Percentiles rank a stretch among this genome's conserved stretches.
Conservation (phyloP, 2,888 invertebrate species). For the Cataglyphis cursor region DNA sequence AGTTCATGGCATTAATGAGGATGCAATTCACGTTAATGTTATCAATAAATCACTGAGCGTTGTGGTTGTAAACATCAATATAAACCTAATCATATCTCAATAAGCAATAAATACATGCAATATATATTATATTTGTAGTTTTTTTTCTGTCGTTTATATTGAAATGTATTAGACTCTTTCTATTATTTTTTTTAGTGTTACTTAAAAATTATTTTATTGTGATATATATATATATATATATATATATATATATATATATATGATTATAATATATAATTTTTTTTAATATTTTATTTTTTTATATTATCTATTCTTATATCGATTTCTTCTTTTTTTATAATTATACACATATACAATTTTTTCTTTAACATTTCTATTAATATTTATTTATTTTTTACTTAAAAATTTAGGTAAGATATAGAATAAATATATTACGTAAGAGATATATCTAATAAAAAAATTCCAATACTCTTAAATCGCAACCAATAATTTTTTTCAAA, state of each 20-base stretch:
- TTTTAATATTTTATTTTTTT: background rate
- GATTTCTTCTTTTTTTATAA: background rate
- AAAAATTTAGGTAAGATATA: background rate
- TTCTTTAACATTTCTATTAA: background rate
- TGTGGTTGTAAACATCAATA: background rate
- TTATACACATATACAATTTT: background rate
- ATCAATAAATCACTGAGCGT: constrained; percentile 6
- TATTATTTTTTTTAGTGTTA: background rate
- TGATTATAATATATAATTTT: background rate
- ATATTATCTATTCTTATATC: background rate
- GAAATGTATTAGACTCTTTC: background rate
- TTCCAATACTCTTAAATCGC: background rate
- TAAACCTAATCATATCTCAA: background rate
- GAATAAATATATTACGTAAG: background rate
- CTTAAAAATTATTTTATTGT: background rate
- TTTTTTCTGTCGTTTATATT: background rate
- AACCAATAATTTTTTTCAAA: background rate
- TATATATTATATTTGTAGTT: background rate
- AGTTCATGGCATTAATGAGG: constrained; percentile 13
- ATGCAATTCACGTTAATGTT: constrained; percentile 1
- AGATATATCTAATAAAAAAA: background rate
- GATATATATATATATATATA: background rate
- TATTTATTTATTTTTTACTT: background rate
- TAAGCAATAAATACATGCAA: background rate
- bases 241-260: background rate